Conservation (phyloP, 2,797 vertebrate genomes). For the Limosa lapponica region DNA sequence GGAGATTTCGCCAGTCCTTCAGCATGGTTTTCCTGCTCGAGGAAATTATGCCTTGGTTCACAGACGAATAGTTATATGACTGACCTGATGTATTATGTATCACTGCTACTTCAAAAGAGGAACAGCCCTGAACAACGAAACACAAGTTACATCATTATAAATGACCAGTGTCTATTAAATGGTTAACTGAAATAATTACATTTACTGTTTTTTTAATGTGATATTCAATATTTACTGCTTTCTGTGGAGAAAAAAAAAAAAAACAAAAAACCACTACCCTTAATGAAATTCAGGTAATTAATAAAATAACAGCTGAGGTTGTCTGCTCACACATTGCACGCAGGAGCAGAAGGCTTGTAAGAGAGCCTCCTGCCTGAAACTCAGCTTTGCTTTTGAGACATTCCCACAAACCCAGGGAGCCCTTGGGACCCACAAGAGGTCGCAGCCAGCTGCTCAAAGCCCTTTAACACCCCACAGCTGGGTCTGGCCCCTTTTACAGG, state of each 20-base stretch:
- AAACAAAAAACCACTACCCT: background rate
- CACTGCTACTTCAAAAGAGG: slow-evolving; percentile 26
- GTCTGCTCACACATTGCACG: background rate
- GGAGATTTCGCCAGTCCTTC: background rate
- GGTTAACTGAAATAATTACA: background rate
- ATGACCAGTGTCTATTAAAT: background rate
- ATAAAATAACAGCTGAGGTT: background rate
- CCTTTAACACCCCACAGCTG: background rate
- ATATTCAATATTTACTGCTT: background rate
- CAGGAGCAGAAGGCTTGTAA: background rate
- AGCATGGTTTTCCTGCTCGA: background rate
- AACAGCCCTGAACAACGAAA: slow-evolving; percentile 22
- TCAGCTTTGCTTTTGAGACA: background rate
- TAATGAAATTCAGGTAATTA: background rate
- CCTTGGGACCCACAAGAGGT: background rate
- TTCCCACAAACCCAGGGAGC: background rate
- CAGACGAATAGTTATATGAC: background rate
- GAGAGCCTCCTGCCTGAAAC: background rate
- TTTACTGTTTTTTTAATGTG: background rate
- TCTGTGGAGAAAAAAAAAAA: background rate
- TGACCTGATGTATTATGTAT: slow-evolving; percentile 54
- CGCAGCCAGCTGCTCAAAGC: background rate
- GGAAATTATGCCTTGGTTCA: slow-evolving; percentile 28
- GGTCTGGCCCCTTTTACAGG: background rate
- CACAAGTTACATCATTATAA: background rate